phyloP scores from a whole-genome alignment of 1,140 invertebrate genomes.

The Idris sp. region DNA sequence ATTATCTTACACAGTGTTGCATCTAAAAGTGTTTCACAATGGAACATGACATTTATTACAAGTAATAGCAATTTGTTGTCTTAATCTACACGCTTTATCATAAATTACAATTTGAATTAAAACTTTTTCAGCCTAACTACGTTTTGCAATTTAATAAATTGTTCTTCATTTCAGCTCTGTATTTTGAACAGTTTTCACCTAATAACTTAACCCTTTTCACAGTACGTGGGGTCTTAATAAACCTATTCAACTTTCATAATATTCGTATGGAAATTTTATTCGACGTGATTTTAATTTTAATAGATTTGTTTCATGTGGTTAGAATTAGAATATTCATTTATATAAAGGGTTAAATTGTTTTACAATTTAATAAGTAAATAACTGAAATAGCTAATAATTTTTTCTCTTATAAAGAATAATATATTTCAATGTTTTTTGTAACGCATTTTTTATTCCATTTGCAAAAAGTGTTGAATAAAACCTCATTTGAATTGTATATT shows the following conservation, averaged over 20 bases:
- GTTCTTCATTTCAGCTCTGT: background rate
- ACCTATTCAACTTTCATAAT: slow-evolving; percentile 50
- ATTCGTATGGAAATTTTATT: slow-evolving; percentile 42
- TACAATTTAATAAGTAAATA: no score
- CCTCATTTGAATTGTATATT: no score
- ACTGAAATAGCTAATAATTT: no score
- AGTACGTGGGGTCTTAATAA: slow-evolving; percentile 39
- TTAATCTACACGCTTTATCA: no score
- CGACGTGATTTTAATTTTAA: slow-evolving; percentile 42
- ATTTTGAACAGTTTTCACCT: slow-evolving; percentile 14
- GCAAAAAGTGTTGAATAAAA: no score
- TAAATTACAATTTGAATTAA: no score
- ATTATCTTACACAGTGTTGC: slow-evolving; percentile 33
- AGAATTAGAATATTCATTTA: slow-evolving; percentile 25
- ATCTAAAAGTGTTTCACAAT: slow-evolving; percentile 1
- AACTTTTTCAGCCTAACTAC: no score
- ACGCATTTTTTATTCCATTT: no score
- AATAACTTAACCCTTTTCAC: slow-evolving; percentile 37
- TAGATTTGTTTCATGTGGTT: slow-evolving; percentile 27
- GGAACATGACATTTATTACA: slow-evolving; percentile 2
- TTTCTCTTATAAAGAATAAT: no score
- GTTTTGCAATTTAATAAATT: no score
- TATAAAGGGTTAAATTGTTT: background rate
- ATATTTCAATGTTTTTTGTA: no score
- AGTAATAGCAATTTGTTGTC: slow-evolving; percentile 2